phyloP scores from a whole-genome alignment of 2,888 invertebrate genomes.

The Sericinus montela region DNA sequence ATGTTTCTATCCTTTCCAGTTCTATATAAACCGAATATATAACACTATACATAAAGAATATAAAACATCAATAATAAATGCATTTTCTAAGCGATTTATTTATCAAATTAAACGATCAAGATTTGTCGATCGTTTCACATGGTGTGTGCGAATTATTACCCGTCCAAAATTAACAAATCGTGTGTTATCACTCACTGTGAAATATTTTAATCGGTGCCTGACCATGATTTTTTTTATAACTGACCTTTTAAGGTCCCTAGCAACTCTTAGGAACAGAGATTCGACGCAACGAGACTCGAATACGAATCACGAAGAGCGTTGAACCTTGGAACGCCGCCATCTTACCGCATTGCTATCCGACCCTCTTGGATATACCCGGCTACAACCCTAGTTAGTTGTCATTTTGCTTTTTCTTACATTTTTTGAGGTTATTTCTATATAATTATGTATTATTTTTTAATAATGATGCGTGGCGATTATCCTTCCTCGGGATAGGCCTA shows the following conservation, averaged over 20 bases:
- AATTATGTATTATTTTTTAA: too few relatives aligned
- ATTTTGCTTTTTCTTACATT: too few relatives aligned
- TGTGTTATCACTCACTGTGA: slow-evolving; percentile 12
- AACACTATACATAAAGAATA: too few relatives aligned
- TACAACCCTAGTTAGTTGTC: neutral
- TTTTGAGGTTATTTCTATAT: too few relatives aligned
- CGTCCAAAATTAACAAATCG: slow-evolving; percentile 14
- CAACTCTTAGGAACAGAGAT: slow-evolving; percentile 32
- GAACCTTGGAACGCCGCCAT: slow-evolving; percentile 44
- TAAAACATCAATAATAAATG: too few relatives aligned
- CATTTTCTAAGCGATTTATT: too few relatives aligned
- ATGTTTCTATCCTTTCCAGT: too few relatives aligned
- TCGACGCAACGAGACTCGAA: slow-evolving; percentile 49
- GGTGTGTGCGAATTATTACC: neutral
- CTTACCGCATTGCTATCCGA: slow-evolving; percentile 35
- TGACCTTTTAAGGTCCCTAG: slow-evolving; percentile 16
- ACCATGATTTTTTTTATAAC: slow-evolving; percentile 18
- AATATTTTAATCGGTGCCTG: slow-evolving; percentile 21
- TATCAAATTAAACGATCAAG: too few relatives aligned
- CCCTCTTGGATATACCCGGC: slow-evolving; percentile 12
- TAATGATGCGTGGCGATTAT: too few relatives aligned
- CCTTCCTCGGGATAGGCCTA: too few relatives aligned
- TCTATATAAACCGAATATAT: too few relatives aligned
- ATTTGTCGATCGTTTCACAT: too few relatives aligned
- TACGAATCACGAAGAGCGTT: slow-evolving; percentile 64